These are phyloP conservation scores for Meandrina meandrites DNA, from an alignment of 92 coral and sea anemone species.

Conservation along the genomic window DNA sequence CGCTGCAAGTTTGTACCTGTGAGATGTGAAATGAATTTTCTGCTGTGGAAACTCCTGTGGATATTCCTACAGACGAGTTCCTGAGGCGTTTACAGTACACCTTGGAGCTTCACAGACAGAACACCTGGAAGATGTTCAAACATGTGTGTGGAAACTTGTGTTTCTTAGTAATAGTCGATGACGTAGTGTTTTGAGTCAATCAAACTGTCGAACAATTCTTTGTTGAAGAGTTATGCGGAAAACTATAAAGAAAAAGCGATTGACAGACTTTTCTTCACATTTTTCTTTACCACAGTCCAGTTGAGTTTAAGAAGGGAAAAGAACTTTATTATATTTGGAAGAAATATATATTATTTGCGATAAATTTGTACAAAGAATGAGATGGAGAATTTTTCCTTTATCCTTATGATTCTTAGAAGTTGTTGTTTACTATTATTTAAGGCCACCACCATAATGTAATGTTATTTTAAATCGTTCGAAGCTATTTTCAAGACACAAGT, in stretches of 20 bases:
- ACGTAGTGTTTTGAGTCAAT: not conserved
- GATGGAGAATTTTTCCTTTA: not conserved
- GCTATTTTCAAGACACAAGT: not conserved
- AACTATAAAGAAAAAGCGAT: too few relatives aligned
- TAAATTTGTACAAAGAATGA: not conserved
- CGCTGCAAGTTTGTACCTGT: conserved; percentile 94
- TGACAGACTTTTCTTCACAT: not conserved
- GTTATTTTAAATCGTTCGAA: too few relatives aligned
- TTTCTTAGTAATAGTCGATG: not conserved
- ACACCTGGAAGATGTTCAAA: not conserved
- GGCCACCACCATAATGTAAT: not conserved
- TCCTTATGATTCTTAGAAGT: not conserved
- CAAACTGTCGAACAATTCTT: not conserved
- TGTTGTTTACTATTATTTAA: not conserved
- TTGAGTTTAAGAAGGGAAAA: too few relatives aligned
- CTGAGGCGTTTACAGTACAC: not conserved
- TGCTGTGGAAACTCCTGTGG: not conserved
- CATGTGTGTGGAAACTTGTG: too few relatives aligned
- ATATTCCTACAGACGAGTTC: not conserved
- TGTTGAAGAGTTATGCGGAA: not conserved
- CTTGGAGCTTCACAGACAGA: not conserved
- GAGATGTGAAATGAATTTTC: not conserved
- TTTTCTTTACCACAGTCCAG: too few relatives aligned
- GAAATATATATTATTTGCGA: not conserved
- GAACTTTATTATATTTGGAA: too few relatives aligned